These are phyloP conservation scores for Coracopsis vasa DNA, from an alignment of 2,113 vertebrate genomes.

Conservation along the genomic window DNA sequence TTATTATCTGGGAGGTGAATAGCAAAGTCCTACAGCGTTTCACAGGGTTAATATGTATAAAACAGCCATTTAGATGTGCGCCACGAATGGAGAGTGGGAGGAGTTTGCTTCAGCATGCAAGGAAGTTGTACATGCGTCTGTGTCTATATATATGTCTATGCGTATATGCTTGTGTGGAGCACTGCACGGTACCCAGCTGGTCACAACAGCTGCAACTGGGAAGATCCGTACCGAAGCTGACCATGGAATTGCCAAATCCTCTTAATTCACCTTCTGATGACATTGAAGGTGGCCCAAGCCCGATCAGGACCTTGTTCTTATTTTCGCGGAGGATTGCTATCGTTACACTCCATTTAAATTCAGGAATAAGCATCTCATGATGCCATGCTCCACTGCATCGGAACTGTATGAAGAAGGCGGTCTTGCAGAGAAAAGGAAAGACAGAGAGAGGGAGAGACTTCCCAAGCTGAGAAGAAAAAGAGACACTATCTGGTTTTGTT, in stretches of 20 bases:
- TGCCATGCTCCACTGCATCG: conserved; percentile 65
- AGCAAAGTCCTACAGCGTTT: conserved; percentile 49
- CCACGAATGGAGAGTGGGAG: conserved; percentile 23
- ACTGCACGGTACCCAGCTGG: not conserved
- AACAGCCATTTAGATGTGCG: conserved; percentile 61
- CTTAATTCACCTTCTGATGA: conserved; percentile 51
- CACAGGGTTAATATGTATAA: conserved; percentile 68
- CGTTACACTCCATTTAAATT: conserved; percentile 52
- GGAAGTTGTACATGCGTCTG: conserved; percentile 29
- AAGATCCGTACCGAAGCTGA: not conserved
- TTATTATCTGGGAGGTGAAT: conserved; percentile 70
- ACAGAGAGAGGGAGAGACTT: conserved; percentile 9
- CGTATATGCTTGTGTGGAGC: not conserved
- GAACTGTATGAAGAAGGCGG: conserved; percentile 44
- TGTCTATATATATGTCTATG: not conserved
- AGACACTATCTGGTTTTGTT: not conserved
- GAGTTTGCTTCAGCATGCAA: conserved; percentile 50
- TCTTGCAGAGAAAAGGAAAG: conserved; percentile 43
- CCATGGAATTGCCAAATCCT: conserved; percentile 53
- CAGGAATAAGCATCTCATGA: conserved; percentile 65
- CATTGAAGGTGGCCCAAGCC: conserved; percentile 38
- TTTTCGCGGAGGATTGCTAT: conserved; percentile 8
- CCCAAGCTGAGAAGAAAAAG: conserved; percentile 27
- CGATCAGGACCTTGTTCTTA: not conserved
- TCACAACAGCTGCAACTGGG: not conserved